These are phyloP conservation scores for Dioctria linearis DNA, from an alignment of 2,888 invertebrate genomes.

Conservation along the genomic window DNA sequence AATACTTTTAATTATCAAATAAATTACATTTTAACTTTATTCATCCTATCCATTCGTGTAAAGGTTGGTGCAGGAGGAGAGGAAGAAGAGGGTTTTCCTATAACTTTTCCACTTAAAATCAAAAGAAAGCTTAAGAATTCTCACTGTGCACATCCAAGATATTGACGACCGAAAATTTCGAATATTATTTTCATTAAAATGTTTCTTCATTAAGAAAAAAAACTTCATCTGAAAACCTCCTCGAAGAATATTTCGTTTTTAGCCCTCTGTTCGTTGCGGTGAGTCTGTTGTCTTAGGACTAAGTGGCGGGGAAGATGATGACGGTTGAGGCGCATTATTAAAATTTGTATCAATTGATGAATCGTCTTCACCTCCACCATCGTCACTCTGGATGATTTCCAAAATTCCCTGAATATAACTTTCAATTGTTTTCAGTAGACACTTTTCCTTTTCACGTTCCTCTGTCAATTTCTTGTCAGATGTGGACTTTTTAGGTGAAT, in stretches of 20 bases:
- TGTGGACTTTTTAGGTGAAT: conserved; percentile 50
- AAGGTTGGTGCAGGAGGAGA: neutral
- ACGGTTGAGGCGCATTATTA: conserved; percentile 19
- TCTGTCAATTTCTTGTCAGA: conserved; percentile 66
- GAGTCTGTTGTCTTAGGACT: conserved; percentile 13
- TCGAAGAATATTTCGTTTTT: conserved; percentile 6
- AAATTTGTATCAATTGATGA: conserved; percentile 19
- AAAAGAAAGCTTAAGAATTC: conserved; percentile 10
- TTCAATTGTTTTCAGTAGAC: conserved; percentile 68
- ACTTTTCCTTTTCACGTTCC: conserved; percentile 67
- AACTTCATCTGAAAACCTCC: too few species aligned
- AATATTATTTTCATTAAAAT: neutral
- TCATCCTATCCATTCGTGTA: conserved; percentile 27
- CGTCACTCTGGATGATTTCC: conserved; percentile 67
- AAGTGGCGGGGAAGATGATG: conserved; percentile 13
- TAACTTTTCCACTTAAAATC: conserved; percentile 18
- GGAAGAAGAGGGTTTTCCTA: neutral
- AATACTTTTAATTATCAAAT: conserved; percentile 40
- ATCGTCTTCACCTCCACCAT: conserved; percentile 50
- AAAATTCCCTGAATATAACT: conserved; percentile 69
- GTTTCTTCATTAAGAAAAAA: too few species aligned
- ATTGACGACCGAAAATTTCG: conserved; percentile 12
- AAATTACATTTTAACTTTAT: conserved; percentile 32
- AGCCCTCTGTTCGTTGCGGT: conserved; percentile 4
- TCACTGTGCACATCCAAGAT: conserved; percentile 27